Conservation (phyloP, 1,140 invertebrate genomes). For the Formica selysi region DNA sequence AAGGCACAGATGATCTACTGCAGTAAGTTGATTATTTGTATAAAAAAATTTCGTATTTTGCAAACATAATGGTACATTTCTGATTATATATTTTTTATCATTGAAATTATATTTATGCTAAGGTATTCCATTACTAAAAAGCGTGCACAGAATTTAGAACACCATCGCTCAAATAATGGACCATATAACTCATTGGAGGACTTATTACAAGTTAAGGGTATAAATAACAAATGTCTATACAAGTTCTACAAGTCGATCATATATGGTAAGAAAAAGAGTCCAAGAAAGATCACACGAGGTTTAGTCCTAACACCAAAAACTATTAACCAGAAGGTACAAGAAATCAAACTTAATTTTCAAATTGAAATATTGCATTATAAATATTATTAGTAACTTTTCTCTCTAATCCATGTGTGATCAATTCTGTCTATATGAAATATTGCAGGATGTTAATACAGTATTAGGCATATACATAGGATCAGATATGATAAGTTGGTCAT, state of each 20-base stretch:
- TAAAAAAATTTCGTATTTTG: neutral
- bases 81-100: neutral
- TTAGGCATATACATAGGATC: slow-evolving; percentile 52
- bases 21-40: slow-evolving; percentile 41
- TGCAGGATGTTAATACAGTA: slow-evolving; percentile 1
- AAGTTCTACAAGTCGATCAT: slow-evolving; percentile 31
- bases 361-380: neutral
- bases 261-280: neutral
- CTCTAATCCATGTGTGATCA: neutral
- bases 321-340: neutral
- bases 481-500: slow-evolving; percentile 50
- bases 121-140: slow-evolving; percentile 39
- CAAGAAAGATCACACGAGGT: neutral
- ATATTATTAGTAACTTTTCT: neutral
- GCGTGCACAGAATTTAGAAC: slow-evolving; percentile 34
- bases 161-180: neutral
- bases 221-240: neutral
- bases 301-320: slow-evolving; percentile 26
- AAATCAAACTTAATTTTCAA: neutral
- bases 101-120: neutral
- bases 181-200: slow-evolving; percentile 28
- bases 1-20: neutral
- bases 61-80: neutral
- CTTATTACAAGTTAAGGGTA: neutral
- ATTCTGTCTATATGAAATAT: slow-evolving; percentile 7